These are phyloP conservation scores for Chionodraco myersi DNA, from an alignment of 2,113 vertebrate species.

Conservation along the genomic window DNA sequence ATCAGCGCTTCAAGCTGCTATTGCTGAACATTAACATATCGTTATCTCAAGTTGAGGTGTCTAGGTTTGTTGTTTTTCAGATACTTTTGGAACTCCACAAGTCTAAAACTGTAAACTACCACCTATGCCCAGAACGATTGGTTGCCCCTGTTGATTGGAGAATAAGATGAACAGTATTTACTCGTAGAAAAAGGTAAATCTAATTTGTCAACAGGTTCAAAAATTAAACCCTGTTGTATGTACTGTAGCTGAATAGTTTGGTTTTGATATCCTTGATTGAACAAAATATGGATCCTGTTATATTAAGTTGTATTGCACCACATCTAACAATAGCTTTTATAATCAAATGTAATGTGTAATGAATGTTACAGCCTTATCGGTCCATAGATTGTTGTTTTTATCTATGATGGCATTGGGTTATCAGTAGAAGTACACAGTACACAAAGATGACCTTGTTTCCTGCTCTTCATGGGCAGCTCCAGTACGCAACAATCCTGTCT, in stretches of 20 bases:
- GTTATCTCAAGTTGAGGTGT: too few relatives aligned
- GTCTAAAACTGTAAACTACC: too few relatives aligned
- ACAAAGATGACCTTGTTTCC: not conserved
- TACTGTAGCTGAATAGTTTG: too few relatives aligned
- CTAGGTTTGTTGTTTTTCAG: too few relatives aligned
- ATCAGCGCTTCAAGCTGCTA: not conserved
- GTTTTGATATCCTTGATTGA: too few relatives aligned
- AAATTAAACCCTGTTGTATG: not conserved
- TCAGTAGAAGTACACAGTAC: not conserved
- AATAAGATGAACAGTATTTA: not conserved
- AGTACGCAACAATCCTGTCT: not conserved
- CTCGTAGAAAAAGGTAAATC: not conserved
- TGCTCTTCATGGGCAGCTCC: not conserved
- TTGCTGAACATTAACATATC: not conserved
- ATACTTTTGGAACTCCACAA: too few relatives aligned
- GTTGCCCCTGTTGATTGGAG: too few relatives aligned
- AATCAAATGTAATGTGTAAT: not conserved
- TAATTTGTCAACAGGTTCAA: not conserved
- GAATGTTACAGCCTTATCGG: not conserved
- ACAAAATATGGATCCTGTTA: too few relatives aligned
- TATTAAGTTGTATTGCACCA: too few relatives aligned
- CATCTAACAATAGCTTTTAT: too few relatives aligned
- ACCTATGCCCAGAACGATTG: too few relatives aligned
- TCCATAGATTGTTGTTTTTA: constrained; percentile 1
- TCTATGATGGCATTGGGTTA: not conserved